Evolutionary conservation across 2,888 invertebrate genomes (phyloP).

Genomic region (Folsomia manolachei): DNA sequence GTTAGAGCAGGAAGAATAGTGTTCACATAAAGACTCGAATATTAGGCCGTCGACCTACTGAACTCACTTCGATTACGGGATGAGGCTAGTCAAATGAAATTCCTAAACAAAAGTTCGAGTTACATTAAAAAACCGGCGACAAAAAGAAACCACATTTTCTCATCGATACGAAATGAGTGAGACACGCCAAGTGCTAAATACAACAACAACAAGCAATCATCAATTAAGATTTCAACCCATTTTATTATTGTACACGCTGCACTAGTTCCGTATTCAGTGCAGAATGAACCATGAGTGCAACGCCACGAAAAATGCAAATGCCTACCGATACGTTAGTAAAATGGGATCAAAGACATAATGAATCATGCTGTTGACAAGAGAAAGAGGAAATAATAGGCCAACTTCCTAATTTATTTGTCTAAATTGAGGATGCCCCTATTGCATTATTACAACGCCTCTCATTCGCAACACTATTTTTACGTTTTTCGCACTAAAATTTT

Average conservation of each 20-base stretch:
- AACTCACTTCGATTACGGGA: no score
- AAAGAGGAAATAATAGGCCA: slow-evolving; percentile 6
- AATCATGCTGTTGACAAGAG: slow-evolving; percentile 15
- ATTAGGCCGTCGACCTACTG: no score
- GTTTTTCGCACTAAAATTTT: not conserved
- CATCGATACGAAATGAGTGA: not conserved
- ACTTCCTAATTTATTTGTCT: not conserved
- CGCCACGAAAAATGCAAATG: no score
- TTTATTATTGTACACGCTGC: not conserved
- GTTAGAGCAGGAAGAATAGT: not conserved
- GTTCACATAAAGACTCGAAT: no score
- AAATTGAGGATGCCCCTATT: slow-evolving; percentile 9
- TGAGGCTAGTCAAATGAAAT: not conserved
- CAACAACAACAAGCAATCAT: slow-evolving; percentile 2
- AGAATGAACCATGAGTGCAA: slow-evolving; percentile 4
- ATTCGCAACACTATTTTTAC: not conserved
- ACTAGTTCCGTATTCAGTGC: not conserved
- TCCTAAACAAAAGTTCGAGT: not conserved
- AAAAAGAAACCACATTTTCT: not conserved
- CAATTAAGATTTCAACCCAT: not conserved
- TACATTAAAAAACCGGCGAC: not conserved
- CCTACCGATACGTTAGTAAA: slow-evolving; percentile 2
- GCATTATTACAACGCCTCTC: no score
- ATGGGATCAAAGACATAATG: slow-evolving; percentile 20
- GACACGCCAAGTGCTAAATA: slow-evolving; percentile 3